phyloP scores from a whole-genome alignment of 1,140 invertebrate species.

The Bombus superbus region DNA sequence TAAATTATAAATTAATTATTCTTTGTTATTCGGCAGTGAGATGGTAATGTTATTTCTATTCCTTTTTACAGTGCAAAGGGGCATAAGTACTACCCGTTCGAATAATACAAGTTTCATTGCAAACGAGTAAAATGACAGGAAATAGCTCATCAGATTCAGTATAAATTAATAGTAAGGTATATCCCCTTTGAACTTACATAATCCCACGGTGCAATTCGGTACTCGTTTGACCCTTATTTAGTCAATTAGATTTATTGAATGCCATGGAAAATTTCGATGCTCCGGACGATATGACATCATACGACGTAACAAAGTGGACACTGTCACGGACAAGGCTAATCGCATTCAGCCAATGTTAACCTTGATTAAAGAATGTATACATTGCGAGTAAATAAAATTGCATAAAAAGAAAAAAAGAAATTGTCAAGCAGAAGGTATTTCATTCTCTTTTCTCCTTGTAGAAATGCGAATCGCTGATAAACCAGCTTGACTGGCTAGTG shows the following conservation, averaged over 20 bases:
- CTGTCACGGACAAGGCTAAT: background rate
- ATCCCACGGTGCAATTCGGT: slow-evolving; percentile 44
- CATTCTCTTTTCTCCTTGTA: background rate
- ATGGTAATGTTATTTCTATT: background rate
- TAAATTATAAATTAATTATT: background rate
- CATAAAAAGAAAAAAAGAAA: background rate
- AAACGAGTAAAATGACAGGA: slow-evolving; percentile 39
- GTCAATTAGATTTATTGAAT: slow-evolving; percentile 53
- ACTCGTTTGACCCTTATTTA: slow-evolving; percentile 54
- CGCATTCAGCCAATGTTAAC: background rate
- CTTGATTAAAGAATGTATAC: background rate
- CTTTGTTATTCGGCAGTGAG: background rate
- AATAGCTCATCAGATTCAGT: slow-evolving; percentile 29
- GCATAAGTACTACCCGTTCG: slow-evolving; percentile 75
- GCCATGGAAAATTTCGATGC: slow-evolving; percentile 57
- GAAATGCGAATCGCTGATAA: too few species aligned
- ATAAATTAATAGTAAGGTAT: slow-evolving; percentile 42
- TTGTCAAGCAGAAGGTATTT: background rate
- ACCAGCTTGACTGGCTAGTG: too few species aligned
- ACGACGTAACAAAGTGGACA: background rate
- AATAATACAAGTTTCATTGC: background rate
- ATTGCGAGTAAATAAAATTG: background rate
- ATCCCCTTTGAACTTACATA: slow-evolving; percentile 48
- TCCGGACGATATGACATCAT: background rate
- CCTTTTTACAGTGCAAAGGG: slow-evolving; percentile 64